Conservation (phyloP, 2,113 vertebrate genomes). For the Misgurnus mizolepis region DNA sequence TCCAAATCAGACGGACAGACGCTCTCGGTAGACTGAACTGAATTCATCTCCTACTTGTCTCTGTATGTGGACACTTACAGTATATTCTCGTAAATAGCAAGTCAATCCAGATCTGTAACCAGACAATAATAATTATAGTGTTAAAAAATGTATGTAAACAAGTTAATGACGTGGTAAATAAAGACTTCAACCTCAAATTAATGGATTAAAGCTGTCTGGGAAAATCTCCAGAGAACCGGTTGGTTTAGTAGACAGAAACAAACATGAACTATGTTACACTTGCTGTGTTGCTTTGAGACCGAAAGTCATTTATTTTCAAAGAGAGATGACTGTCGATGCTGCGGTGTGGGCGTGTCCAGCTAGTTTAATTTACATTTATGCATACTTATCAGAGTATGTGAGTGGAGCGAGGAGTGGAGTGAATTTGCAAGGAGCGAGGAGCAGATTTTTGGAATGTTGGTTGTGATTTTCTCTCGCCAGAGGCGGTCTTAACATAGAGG, state of each 20-base stretch:
- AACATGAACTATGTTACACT: neutral
- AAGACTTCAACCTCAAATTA: neutral
- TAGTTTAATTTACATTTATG: too few relatives aligned
- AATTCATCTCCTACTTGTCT: neutral
- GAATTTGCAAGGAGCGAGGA: too few relatives aligned
- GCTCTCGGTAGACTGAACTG: neutral
- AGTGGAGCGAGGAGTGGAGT: too few relatives aligned
- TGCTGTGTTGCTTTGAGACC: neutral
- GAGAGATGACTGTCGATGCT: too few relatives aligned
- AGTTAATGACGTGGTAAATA: slow-evolving; percentile 9
- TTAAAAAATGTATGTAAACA: neutral
- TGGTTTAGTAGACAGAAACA: slow-evolving; percentile 2
- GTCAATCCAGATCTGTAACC: neutral
- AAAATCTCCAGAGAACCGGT: slow-evolving; percentile 1
- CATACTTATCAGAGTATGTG: too few relatives aligned
- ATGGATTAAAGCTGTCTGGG: slow-evolving; percentile 3
- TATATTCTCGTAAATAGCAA: neutral
- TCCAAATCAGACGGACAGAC: slow-evolving; percentile 1
- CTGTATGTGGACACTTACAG: neutral
- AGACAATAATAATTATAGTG: neutral
- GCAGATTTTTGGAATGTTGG: too few relatives aligned
- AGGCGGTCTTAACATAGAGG: too few relatives aligned
- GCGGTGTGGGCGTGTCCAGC: too few relatives aligned
- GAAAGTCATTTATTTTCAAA: too few relatives aligned
- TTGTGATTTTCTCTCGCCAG: too few relatives aligned